Conservation (phyloP, 35 echinoderm and acorn worm species). For the Strongylocentrotus purpuratus region DNA sequence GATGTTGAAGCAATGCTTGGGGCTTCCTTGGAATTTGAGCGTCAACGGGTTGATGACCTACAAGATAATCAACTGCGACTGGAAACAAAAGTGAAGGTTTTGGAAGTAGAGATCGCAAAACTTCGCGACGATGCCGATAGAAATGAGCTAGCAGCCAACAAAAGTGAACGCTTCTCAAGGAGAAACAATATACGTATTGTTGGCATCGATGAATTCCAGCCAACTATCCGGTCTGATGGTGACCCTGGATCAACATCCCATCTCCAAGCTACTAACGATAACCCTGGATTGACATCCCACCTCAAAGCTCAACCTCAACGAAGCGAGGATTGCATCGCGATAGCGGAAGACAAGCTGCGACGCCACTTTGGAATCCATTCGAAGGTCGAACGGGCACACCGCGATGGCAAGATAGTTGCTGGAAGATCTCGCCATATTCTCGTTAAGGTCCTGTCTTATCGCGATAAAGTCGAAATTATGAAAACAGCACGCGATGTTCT, state of each 20-base stretch:
- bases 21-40: not conserved
- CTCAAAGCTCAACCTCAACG: not conserved
- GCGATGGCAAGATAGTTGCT: not conserved
- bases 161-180: not conserved
- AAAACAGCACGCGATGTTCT: constrained; percentile 14
- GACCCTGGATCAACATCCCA: not conserved
- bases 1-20: not conserved
- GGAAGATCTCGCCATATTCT: constrained; percentile 29
- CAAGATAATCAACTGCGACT: not conserved
- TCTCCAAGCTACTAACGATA: too few species aligned
- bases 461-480: constrained; percentile 43
- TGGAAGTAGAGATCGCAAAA: not conserved
- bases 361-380: not conserved
- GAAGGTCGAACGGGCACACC: constrained; percentile 50
- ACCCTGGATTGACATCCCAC: too few species aligned
- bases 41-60: not conserved
- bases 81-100: not conserved
- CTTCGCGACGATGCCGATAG: not conserved
- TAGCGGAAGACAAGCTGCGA: not conserved
- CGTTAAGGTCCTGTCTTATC: constrained; percentile 39
- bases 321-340: not conserved
- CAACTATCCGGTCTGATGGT: too few species aligned
- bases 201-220: not conserved
- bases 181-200: not conserved
- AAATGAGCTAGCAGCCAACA: not conserved